These are phyloP conservation scores for Vicugna pacos DNA, from an alignment of 2,113 vertebrate genomes.

Conservation along the genomic window DNA sequence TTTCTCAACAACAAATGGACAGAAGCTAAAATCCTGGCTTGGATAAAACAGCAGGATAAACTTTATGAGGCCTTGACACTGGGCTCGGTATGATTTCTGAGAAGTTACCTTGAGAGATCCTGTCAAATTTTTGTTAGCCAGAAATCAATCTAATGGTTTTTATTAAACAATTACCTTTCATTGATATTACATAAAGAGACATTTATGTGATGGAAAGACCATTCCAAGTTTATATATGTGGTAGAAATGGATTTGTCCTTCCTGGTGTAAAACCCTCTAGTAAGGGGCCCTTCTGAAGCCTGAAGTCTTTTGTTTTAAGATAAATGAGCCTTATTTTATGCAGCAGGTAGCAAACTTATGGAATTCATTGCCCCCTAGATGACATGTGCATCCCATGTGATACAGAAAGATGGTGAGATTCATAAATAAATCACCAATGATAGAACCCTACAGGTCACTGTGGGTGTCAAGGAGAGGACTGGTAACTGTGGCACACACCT, in stretches of 20 bases:
- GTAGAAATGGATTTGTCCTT: not conserved
- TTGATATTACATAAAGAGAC: not conserved
- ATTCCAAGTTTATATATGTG: not conserved
- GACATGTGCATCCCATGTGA: not conserved
- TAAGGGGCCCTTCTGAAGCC: not conserved
- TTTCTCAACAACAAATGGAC: not conserved
- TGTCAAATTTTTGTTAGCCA: constrained; percentile 7
- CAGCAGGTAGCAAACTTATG: not conserved
- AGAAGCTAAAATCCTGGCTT: constrained; percentile 22
- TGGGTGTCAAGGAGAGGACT: not conserved
- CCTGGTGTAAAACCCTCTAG: not conserved
- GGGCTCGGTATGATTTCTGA: not conserved
- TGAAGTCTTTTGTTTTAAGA: constrained; percentile 17
- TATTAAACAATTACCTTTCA: constrained; percentile 8
- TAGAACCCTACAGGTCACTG: not conserved
- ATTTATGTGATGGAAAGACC: not conserved
- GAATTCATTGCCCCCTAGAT: not conserved
- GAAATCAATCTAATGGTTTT: constrained; percentile 14
- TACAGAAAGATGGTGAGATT: not conserved
- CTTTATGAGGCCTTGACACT: not conserved
- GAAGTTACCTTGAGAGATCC: not conserved
- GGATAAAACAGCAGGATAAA: not conserved
- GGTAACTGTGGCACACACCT: not conserved
- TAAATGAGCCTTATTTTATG: constrained; percentile 20
- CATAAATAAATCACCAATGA: not conserved